Conservation (phyloP, 2,888 invertebrate species). For the Drosophila koepferae region DNA sequence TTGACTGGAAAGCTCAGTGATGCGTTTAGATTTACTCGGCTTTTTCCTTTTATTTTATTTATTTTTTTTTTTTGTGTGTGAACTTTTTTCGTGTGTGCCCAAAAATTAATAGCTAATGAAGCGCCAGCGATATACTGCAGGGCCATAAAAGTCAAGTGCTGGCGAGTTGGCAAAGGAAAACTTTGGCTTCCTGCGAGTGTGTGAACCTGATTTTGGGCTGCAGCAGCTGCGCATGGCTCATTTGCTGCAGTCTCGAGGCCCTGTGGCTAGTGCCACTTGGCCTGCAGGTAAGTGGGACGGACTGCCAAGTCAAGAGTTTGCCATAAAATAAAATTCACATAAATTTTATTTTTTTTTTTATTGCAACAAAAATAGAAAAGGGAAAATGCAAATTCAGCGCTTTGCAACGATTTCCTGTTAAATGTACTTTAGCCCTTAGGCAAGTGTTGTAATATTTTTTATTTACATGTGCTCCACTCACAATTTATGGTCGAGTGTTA, state of each 20-base stretch:
- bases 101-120: slow-evolving; percentile 72
- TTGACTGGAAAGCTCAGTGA: slow-evolving; percentile 8
- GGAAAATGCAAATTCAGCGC: slow-evolving; percentile 37
- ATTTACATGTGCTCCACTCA: slow-evolving; percentile 35
- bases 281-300: slow-evolving; percentile 38
- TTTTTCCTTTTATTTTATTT: background rate
- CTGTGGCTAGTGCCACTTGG: slow-evolving; percentile 30
- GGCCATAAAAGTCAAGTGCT: slow-evolving; percentile 63
- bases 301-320: slow-evolving; percentile 43
- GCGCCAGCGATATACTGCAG: slow-evolving; percentile 45
- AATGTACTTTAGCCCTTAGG: slow-evolving; percentile 14
- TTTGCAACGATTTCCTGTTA: slow-evolving; percentile 53
- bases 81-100: slow-evolving; percentile 24
- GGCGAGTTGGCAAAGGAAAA: slow-evolving; percentile 31
- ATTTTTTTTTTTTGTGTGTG: background rate
- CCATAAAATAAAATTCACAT: slow-evolving; percentile 60
- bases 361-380: slow-evolving; percentile 16
- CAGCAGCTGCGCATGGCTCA: slow-evolving; percentile 60
- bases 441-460: slow-evolving; percentile 27
- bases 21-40: slow-evolving; percentile 3
- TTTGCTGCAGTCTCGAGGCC: slow-evolving; percentile 48
- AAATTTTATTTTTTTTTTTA: slow-evolving; percentile 47
- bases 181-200: slow-evolving; percentile 5
- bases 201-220: slow-evolving; percentile 14
- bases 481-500: slow-evolving; percentile 44